Evolutionary conservation across 1,140 invertebrate genomes (phyloP).

Genomic region (Rhopalosiphum padi): DNA sequence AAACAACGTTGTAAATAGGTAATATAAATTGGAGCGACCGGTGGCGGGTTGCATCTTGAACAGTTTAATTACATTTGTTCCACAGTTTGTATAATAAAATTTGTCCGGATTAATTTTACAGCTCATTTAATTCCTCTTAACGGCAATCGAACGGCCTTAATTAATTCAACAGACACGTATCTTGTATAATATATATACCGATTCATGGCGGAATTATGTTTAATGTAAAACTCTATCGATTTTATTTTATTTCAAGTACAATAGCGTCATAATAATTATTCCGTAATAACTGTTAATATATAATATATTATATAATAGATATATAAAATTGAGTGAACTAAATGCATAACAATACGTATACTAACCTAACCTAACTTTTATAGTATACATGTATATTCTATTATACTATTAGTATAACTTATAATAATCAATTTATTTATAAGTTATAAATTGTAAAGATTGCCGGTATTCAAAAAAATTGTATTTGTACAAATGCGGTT

Average conservation of each 20-base stretch:
- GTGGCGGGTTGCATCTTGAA: conserved; percentile 23
- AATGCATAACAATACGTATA: too few relatives aligned
- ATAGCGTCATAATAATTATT: not conserved
- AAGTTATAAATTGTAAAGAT: not conserved
- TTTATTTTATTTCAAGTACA: not conserved
- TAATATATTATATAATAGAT: too few relatives aligned
- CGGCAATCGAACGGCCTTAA: conserved; percentile 52
- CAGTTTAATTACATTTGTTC: conserved; percentile 55
- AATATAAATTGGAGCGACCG: conserved; percentile 53
- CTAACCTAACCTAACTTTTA: too few relatives aligned
- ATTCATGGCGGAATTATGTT: not conserved
- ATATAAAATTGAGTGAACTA: not conserved
- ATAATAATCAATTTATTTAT: not conserved
- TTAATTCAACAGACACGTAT: conserved; percentile 49
- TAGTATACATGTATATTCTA: not conserved
- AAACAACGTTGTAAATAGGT: conserved; percentile 21
- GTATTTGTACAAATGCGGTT: not conserved
- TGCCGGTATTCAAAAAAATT: not conserved
- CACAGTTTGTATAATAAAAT: conserved; percentile 52
- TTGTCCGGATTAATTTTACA: conserved; percentile 54
- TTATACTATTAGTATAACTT: not conserved
- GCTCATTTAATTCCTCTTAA: conserved; percentile 53
- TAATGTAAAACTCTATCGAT: not conserved
- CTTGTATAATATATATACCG: not conserved
- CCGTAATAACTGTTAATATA: not conserved